Conservation (phyloP, 2,888 invertebrate genomes). For the Copidosoma aretas region DNA sequence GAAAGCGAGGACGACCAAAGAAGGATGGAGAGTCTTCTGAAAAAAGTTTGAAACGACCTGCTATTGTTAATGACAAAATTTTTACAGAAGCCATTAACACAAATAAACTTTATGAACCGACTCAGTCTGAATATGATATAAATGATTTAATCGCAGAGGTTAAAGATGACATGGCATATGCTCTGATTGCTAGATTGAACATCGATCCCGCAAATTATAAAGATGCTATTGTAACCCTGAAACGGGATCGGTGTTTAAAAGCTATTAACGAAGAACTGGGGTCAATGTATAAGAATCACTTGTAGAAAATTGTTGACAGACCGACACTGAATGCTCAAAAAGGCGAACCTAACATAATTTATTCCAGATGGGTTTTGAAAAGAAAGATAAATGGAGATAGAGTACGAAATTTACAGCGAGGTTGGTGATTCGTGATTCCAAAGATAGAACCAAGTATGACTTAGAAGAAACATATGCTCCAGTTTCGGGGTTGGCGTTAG, state of each 20-base stretch:
- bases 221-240: conserved; percentile 30
- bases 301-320: conserved; percentile 33
- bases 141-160: no score
- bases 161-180: conserved; percentile 18
- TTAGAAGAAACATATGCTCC: no score
- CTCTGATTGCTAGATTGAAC: conserved; percentile 23
- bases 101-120: background rate
- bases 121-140: background rate
- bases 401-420: background rate
- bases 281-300: no score
- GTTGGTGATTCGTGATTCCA: no score
- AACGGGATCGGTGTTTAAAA: conserved; percentile 15
- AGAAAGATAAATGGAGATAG: background rate
- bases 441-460: no score
- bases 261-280: no score
- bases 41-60: background rate
- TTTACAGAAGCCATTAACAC: conserved; percentile 1
- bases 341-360: conserved; percentile 36
- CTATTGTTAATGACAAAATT: background rate
- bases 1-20: no score
- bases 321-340: conserved; percentile 9
- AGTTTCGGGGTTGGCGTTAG: no score
- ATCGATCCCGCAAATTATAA: conserved; percentile 27
- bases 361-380: no score
- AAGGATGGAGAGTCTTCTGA: no score